Conservation (phyloP, 2,888 invertebrate genomes). For the Dinocampus coccinellae region DNA sequence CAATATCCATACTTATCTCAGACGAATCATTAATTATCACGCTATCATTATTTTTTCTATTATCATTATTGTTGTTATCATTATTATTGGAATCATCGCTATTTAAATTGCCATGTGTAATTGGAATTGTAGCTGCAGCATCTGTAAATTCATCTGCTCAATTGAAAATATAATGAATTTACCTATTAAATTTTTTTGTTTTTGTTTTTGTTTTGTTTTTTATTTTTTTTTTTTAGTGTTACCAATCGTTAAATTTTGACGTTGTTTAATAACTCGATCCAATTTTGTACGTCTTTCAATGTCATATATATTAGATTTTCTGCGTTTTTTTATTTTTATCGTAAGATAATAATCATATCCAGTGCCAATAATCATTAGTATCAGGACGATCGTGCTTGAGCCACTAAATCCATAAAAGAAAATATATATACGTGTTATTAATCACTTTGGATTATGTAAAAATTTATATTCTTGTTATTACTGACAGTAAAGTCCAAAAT, state of each 20-base stretch:
- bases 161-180: neutral
- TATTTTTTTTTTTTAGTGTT: constrained; percentile 35
- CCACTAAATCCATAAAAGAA: constrained; percentile 61
- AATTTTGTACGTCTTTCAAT: constrained; percentile 64
- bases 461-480: constrained; percentile 34
- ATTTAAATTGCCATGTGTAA: neutral
- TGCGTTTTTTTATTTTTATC: constrained; percentile 50
- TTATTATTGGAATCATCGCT: neutral
- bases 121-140: constrained; percentile 2
- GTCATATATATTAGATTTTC: constrained; percentile 55
- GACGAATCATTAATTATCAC: neutral
- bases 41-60: constrained; percentile 55
- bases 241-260: constrained; percentile 59
- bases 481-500: constrained; percentile 80
- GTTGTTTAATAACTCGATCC: constrained; percentile 55
- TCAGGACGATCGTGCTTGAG: constrained; percentile 70
- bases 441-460: neutral
- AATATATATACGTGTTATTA: neutral
- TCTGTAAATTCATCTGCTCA: neutral
- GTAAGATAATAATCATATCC: constrained; percentile 76
- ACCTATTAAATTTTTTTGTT: too few relatives aligned
- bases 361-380: constrained; percentile 78
- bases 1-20: constrained; percentile 48
- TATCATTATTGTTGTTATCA: constrained; percentile 15
- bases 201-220: too few relatives aligned